Evolutionary conservation across 2,797 vertebrate species (phyloP).

Genomic region (Botia kubotai): DNA sequence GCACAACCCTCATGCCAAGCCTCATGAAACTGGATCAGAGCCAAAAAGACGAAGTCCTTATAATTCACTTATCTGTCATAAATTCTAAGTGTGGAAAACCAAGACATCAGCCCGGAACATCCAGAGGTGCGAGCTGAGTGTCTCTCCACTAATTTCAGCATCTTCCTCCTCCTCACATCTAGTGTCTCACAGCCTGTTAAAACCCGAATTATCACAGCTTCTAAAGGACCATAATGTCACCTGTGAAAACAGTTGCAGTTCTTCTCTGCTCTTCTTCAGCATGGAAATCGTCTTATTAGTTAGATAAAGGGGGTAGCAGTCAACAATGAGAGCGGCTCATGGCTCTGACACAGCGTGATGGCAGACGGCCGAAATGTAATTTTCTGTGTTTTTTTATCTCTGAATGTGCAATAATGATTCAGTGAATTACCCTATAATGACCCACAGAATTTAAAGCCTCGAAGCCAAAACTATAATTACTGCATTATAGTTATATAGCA

Average conservation of each 20-base stretch:
- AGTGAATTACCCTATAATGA: conserved; percentile 82
- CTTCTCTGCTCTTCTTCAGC: conserved; percentile 76
- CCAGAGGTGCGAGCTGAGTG: conserved; percentile 49
- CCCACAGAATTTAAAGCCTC: conserved; percentile 79
- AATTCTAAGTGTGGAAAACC: conserved; percentile 6
- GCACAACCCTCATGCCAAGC: too few species aligned
- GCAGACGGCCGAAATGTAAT: conserved; percentile 85
- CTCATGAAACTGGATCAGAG: too few species aligned
- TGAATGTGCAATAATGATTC: conserved; percentile 83
- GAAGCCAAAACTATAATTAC: conserved; percentile 81
- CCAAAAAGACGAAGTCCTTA: too few species aligned
- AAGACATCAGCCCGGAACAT: conserved; percentile 40
- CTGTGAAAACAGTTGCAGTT: conserved; percentile 78
- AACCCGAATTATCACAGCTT: conserved; percentile 78
- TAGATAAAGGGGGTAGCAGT: conserved; percentile 72
- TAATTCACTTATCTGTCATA: neutral
- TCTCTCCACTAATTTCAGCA: conserved; percentile 40
- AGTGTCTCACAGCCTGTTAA: conserved; percentile 67
- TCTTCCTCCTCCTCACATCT: conserved; percentile 56
- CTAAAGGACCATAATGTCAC: conserved; percentile 80
- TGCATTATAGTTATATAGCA: conserved; percentile 61
- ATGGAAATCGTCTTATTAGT: conserved; percentile 87
- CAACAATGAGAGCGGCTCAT: conserved; percentile 77
- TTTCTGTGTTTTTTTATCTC: conserved; percentile 85
- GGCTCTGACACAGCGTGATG: conserved; percentile 81